These are phyloP conservation scores for Oryzias celebensis DNA, from an alignment of 2,113 vertebrate genomes.

Conservation along the genomic window DNA sequence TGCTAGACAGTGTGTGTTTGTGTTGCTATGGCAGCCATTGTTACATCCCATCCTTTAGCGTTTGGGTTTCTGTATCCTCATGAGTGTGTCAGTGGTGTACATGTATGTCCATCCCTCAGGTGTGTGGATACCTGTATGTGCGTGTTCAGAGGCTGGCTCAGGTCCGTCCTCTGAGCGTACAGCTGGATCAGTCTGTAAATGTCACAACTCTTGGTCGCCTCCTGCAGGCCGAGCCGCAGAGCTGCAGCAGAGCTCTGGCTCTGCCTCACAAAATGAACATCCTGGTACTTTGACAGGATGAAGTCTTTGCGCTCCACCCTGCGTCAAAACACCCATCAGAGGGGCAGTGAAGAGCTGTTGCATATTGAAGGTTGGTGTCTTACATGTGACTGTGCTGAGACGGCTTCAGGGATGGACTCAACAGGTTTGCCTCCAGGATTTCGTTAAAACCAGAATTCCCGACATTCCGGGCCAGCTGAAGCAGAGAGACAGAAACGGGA, in stretches of 20 bases:
- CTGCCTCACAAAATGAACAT: conserved; percentile 53
- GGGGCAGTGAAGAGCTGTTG: no score
- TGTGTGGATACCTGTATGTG: conserved; percentile 56
- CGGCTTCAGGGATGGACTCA: conserved; percentile 62
- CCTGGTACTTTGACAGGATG: conserved; percentile 65
- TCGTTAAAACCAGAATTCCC: conserved; percentile 68
- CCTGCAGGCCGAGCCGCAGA: conserved; percentile 56
- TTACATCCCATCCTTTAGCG: background rate
- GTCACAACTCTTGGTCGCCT: conserved; percentile 61
- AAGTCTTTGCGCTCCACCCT: conserved; percentile 64
- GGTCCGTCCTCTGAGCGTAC: conserved; percentile 56
- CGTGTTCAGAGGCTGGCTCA: conserved; percentile 51
- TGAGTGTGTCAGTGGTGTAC: no score
- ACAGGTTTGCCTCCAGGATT: conserved; percentile 63
- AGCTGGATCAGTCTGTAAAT: conserved; percentile 63
- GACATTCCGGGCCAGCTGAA: conserved; percentile 64
- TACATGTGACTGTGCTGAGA: conserved; percentile 64
- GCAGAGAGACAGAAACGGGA: background rate
- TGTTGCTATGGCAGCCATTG: background rate
- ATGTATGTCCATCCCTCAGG: background rate
- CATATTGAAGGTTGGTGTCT: background rate
- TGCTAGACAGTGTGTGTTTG: background rate
- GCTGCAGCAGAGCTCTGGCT: conserved; percentile 22
- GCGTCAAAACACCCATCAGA: background rate
- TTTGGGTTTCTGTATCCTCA: no score